Evolutionary conservation across 64 coral and sea anemone species (phyloP).

Genomic region (Trachythela sp.): DNA sequence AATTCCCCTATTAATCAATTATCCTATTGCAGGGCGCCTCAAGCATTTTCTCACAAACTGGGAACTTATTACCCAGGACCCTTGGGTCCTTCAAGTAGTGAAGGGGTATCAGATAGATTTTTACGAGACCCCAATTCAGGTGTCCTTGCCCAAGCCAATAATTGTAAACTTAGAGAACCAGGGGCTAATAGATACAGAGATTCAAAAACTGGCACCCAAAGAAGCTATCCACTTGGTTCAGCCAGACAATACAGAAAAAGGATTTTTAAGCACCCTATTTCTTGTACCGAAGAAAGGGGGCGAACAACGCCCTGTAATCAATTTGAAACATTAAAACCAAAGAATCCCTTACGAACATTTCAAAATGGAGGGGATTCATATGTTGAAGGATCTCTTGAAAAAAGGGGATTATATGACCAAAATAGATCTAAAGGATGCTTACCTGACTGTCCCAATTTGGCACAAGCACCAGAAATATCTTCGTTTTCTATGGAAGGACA

Average conservation of each 20-base stretch:
- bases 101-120: conserved; percentile 4
- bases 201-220: conserved; percentile 3
- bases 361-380: conserved; percentile 13
- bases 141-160: background rate
- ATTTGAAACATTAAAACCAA: conserved; percentile 6
- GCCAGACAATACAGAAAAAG: too few species aligned
- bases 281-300: conserved; percentile 24
- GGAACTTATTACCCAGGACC: background rate
- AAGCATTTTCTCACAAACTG: background rate
- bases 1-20: background rate
- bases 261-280: conserved; percentile 14
- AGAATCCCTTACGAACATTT: background rate
- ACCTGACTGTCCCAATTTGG: conserved; percentile 14
- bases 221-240: conserved; percentile 7
- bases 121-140: background rate
- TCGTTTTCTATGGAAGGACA: conserved; percentile 9
- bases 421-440: background rate
- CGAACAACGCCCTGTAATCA: background rate
- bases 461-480: conserved; percentile 20
- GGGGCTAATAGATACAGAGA: background rate
- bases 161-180: background rate
- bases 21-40: background rate
- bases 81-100: background rate
- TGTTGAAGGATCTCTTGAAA: background rate
- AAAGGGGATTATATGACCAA: background rate